Percentiles rank a stretch among this genome's conserved stretches.
Evolutionary conservation across 1,140 invertebrate genomes (phyloP).

Genomic region (Octopus sinensis): DNA sequence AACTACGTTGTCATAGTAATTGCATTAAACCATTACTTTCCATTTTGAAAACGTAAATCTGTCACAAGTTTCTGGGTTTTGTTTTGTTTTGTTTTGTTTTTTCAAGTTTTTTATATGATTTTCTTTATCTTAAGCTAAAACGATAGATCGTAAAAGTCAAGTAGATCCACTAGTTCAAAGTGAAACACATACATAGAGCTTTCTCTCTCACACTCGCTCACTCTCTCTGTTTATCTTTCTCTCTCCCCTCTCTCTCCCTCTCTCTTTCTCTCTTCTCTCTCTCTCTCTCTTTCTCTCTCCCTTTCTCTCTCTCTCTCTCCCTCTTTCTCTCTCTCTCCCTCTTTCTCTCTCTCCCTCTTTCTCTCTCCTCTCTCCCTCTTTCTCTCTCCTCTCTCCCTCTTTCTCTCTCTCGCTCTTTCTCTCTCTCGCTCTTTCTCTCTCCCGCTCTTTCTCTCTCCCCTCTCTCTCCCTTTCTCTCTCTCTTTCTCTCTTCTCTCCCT

Average conservation of each 20-base stretch:
- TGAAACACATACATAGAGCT: neutral
- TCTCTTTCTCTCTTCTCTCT: neutral
- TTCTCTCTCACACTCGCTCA: neutral
- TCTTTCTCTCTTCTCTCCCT: neutral
- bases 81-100: neutral
- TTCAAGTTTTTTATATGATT: neutral
- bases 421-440: constrained; percentile 1
- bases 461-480: neutral
- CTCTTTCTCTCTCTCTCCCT: neutral
- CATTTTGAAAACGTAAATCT: neutral
- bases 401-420: constrained; percentile 20
- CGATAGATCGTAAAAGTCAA: no score
- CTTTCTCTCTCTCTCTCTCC: neutral
- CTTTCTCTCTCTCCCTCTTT: neutral
- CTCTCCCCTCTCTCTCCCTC: neutral
- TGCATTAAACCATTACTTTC: neutral
- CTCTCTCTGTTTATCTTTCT: neutral
- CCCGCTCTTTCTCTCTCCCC: neutral
- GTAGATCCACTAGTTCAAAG: neutral
- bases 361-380: neutral
- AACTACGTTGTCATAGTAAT: no score
- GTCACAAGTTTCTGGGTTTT: neutral
- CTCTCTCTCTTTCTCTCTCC: neutral
- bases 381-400: neutral
- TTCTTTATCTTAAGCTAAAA: neutral